A percentile compares a stretch with the other conserved stretches of the same genome.
Conservation (phyloP, 2,113 vertebrate genomes). For the Pollachius pollachius region DNA sequence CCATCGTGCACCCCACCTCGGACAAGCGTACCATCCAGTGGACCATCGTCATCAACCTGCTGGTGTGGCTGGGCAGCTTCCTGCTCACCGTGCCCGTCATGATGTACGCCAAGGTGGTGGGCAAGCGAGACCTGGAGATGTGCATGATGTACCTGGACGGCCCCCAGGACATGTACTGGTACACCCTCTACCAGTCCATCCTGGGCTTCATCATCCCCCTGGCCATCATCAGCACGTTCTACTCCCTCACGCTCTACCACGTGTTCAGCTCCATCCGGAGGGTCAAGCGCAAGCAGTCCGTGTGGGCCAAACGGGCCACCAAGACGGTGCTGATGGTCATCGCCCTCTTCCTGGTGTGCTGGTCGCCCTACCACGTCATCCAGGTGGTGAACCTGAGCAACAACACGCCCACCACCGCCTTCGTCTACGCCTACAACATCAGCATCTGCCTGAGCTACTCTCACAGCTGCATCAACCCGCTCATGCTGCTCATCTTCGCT, state of each 20-base stretch:
- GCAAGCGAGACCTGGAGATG: constrained; percentile 57
- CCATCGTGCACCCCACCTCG: constrained; percentile 77
- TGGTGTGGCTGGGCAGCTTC: constrained; percentile 79
- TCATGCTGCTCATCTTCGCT: constrained; percentile 78
- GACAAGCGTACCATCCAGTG: constrained; percentile 76
- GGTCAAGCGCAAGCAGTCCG: constrained; percentile 75
- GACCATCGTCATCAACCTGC: constrained; percentile 75
- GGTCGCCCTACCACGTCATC: constrained; percentile 81
- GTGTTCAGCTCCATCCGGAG: constrained; percentile 79
- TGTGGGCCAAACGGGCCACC: constrained; percentile 76
- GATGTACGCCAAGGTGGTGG: constrained; percentile 73
- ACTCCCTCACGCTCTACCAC: constrained; percentile 79
- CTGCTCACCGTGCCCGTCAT: constrained; percentile 77
- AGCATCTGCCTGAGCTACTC: constrained; percentile 82
- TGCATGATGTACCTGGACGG: constrained; percentile 76
- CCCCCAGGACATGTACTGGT: constrained; percentile 80
- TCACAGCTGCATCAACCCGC: constrained; percentile 82
- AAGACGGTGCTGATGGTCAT: constrained; percentile 82
- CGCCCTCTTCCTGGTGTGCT: constrained; percentile 75
- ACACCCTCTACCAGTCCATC: constrained; percentile 79
- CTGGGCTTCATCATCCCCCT: constrained; percentile 79
- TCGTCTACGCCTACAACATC: constrained; percentile 77
- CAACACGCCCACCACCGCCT: constrained; percentile 62
- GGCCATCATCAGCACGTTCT: constrained; percentile 80
- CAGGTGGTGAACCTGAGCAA: constrained; percentile 78